phyloP scores from a whole-genome alignment of 2,888 invertebrate species.

The Synergus laeviventris region DNA sequence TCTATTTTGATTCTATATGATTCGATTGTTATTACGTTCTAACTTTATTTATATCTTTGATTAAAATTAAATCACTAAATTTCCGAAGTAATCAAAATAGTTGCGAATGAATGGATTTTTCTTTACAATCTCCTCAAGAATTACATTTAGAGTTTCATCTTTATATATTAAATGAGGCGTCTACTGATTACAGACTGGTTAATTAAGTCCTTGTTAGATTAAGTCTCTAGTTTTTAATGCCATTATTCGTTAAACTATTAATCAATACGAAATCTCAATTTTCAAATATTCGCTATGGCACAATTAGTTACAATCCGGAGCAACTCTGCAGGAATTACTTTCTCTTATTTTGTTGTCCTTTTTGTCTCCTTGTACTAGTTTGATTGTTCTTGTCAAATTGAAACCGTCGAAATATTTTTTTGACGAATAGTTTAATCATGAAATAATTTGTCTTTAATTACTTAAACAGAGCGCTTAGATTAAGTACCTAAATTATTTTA shows the following conservation, averaged over 20 bases:
- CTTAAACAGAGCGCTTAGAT: background rate
- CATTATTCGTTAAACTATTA: background rate
- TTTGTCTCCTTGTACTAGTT: background rate
- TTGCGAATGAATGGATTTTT: background rate
- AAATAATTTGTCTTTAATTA: background rate
- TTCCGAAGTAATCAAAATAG: background rate
- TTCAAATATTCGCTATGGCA: background rate
- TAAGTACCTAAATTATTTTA: conserved; percentile 28
- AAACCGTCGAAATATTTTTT: background rate
- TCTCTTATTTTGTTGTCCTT: background rate
- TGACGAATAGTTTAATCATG: background rate
- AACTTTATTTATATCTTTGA: background rate
- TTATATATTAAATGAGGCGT: background rate
- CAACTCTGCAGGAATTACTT: background rate
- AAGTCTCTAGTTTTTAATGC: background rate
- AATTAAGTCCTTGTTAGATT: background rate
- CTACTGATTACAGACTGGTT: conserved; percentile 7
- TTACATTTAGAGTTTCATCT: background rate
- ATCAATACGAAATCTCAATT: background rate
- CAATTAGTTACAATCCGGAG: background rate
- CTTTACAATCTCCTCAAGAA: background rate
- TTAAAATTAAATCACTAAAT: background rate
- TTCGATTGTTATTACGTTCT: background rate
- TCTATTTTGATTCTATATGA: background rate
- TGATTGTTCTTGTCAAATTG: background rate